phyloP scores from a whole-genome alignment of 2,797 vertebrate genomes.

The Malacoraja senta region DNA sequence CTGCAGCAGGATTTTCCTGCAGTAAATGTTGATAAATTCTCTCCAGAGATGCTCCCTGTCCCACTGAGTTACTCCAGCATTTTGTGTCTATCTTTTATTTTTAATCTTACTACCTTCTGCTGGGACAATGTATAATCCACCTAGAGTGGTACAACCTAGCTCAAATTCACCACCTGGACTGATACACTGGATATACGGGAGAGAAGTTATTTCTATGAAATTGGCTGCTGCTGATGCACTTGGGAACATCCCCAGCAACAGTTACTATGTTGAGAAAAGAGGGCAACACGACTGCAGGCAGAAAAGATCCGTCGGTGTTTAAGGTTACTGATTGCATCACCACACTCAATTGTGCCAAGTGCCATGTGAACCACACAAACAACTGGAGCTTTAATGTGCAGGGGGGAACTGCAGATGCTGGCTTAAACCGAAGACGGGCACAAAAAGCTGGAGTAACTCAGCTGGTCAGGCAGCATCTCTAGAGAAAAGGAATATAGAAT shows the following conservation, averaged over 20 bases:
- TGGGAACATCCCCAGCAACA: background rate
- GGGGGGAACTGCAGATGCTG: no score
- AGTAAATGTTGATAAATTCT: background rate
- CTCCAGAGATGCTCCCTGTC: no score
- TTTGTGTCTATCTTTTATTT: no score
- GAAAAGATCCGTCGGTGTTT: background rate
- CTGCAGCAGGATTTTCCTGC: background rate
- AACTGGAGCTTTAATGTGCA: background rate
- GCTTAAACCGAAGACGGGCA: no score
- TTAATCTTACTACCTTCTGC: background rate
- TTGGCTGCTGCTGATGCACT: background rate
- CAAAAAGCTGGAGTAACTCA: no score
- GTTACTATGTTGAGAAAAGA: background rate
- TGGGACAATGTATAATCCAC: no score
- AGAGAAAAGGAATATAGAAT: no score
- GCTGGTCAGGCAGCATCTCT: no score
- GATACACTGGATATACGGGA: background rate
- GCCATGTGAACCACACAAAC: background rate
- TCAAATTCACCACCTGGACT: background rate
- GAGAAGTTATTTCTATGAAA: background rate
- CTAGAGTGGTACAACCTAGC: background rate
- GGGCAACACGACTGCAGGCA: background rate
- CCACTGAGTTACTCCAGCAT: no score
- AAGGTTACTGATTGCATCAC: background rate
- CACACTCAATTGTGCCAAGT: background rate